Percentiles rank a stretch among this genome's conserved stretches.
These are phyloP conservation scores for Brachypodius melanocephalos DNA, from an alignment of 2,113 vertebrate species.

Conservation along the genomic window DNA sequence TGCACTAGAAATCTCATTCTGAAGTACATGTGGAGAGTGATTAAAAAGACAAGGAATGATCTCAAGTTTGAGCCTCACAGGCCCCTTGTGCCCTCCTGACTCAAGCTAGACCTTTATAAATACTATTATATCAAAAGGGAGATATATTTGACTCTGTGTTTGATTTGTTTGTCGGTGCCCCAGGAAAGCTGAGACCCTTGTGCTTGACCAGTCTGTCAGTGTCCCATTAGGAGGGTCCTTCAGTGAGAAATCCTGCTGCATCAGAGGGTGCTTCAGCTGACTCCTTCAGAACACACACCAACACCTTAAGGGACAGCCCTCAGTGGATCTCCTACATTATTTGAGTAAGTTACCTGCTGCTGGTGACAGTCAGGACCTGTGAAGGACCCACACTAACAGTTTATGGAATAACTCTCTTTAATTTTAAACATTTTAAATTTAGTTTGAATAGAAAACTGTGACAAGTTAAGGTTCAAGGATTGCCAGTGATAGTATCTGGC, in stretches of 20 bases:
- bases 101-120: neutral
- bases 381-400: neutral
- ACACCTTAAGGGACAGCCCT: neutral
- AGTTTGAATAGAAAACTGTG: neutral
- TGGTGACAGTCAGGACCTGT: rapidly evolving
- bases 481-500: neutral
- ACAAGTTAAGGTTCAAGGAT: neutral
- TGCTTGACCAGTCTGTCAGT: neutral
- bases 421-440: neutral
- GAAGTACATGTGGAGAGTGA: neutral
- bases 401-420: neutral
- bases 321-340: neutral
- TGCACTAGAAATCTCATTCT: neutral
- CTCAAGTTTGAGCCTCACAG: neutral
- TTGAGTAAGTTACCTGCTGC: too few relatives aligned
- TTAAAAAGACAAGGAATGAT: neutral
- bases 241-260: neutral
- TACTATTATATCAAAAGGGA: neutral
- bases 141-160: neutral
- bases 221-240: neutral
- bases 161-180: neutral
- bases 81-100: neutral
- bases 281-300: neutral
- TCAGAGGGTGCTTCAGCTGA: neutral
- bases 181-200: neutral